Evolutionary conservation across 2,797 vertebrate species (phyloP).

Genomic region (Brotogeris chrysoptera): DNA sequence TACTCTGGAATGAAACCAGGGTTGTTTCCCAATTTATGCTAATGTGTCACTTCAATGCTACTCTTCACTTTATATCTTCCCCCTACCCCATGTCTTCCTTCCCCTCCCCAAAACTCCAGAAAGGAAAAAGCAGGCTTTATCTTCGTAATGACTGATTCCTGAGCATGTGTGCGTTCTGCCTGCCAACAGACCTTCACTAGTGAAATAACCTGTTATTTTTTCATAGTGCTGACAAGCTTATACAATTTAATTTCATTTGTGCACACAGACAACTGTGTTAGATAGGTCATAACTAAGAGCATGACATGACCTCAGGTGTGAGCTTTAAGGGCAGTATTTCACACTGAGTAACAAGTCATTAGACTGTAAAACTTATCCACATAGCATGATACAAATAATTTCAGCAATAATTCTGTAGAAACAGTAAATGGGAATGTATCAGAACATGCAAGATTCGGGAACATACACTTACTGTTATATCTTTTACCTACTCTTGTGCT

Average conservation of each 20-base stretch:
- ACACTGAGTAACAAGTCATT: conserved; percentile 21
- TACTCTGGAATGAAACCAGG: not conserved
- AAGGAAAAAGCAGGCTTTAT: not conserved
- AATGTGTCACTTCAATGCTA: not conserved
- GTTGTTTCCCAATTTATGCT: not conserved
- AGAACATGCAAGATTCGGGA: not conserved
- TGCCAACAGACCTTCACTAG: not conserved
- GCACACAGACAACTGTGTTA: not conserved
- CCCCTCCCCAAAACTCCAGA: not conserved
- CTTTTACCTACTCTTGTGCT: not conserved
- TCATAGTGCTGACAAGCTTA: not conserved
- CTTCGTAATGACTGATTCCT: not conserved
- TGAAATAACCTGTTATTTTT: not conserved
- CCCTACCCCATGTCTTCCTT: not conserved
- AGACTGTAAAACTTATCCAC: not conserved
- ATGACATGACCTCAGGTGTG: not conserved
- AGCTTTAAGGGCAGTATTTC: conserved; percentile 29
- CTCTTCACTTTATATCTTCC: not conserved
- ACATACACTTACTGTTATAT: not conserved
- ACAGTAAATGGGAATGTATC: not conserved
- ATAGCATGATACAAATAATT: not conserved
- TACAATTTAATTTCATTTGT: not conserved
- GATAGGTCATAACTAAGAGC: not conserved
- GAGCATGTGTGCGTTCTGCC: not conserved
- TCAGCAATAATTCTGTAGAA: not conserved